phyloP scores from a whole-genome alignment of 1,140 invertebrate species.

The Ips nitidus region DNA sequence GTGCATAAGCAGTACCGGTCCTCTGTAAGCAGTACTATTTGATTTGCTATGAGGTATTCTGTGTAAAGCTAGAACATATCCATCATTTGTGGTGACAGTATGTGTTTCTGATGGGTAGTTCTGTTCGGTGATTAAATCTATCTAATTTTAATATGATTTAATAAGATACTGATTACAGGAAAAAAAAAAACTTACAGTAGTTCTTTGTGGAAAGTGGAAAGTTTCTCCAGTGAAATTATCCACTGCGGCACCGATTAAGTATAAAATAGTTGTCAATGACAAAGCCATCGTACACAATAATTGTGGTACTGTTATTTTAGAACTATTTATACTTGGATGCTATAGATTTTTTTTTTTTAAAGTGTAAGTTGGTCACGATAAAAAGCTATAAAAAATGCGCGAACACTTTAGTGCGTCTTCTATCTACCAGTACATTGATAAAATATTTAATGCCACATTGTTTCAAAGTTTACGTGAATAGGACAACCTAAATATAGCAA shows the following conservation, averaged over 20 bases:
- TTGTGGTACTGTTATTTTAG: no score
- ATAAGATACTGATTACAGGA: no score
- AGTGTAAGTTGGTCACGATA: no score
- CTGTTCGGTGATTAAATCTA: slow-evolving; percentile 32
- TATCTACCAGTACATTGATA: no score
- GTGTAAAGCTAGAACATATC: slow-evolving; percentile 62
- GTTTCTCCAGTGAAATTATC: slow-evolving; percentile 4
- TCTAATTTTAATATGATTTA: neutral
- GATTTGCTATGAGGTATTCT: slow-evolving; percentile 21
- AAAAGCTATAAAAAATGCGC: no score
- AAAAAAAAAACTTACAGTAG: slow-evolving; percentile 12
- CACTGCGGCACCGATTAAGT: neutral
- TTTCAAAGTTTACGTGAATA: no score
- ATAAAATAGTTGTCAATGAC: neutral
- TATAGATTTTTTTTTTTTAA: no score
- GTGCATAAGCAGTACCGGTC: slow-evolving; percentile 70
- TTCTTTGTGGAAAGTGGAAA: slow-evolving; percentile 7
- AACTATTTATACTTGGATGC: no score
- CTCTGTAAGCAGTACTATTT: slow-evolving; percentile 35
- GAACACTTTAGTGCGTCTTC: no score
- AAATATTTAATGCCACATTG: no score
- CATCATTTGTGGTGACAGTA: slow-evolving; percentile 65
- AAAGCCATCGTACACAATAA: no score
- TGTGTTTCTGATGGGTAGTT: slow-evolving; percentile 61
- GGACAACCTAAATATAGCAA: no score